These are phyloP conservation scores for Himalopsyche phryganea DNA, from an alignment of 1,140 invertebrate genomes.

Conservation along the genomic window DNA sequence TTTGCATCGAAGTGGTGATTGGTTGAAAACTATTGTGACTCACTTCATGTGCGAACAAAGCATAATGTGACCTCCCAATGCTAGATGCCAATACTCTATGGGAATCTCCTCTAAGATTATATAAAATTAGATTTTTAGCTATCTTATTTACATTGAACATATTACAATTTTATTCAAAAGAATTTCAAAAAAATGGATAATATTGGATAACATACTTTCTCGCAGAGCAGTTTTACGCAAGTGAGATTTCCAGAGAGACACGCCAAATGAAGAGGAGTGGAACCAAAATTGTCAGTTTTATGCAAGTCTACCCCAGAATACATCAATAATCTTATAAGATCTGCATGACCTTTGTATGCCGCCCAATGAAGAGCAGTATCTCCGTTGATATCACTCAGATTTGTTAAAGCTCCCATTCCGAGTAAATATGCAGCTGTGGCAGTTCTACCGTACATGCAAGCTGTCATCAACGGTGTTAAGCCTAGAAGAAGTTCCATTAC, in stretches of 20 bases:
- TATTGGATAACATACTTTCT: constrained; percentile 72
- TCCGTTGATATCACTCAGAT: constrained; percentile 85
- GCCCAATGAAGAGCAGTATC: constrained; percentile 92
- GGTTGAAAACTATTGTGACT: too few relatives aligned
- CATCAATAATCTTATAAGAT: constrained; percentile 83
- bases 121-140: too few relatives aligned
- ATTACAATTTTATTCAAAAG: too few relatives aligned
- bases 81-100: too few relatives aligned
- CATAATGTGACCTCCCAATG: too few relatives aligned
- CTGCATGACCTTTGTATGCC: constrained; percentile 86
- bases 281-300: constrained; percentile 89
- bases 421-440: constrained; percentile 85
- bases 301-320: constrained; percentile 85
- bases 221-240: constrained; percentile 77
- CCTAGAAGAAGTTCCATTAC: constrained; percentile 39
- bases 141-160: too few relatives aligned
- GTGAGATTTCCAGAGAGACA: constrained; percentile 82
- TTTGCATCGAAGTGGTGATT: too few relatives aligned
- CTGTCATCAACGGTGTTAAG: constrained; percentile 84
- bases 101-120: too few relatives aligned
- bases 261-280: constrained; percentile 89
- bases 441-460: constrained; percentile 88
- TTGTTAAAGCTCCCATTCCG: constrained; percentile 79
- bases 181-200: too few relatives aligned
- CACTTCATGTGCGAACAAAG: too few relatives aligned